These are phyloP conservation scores for Lasioglossum figueresi DNA, from an alignment of 2,888 invertebrate genomes.

Conservation along the genomic window DNA sequence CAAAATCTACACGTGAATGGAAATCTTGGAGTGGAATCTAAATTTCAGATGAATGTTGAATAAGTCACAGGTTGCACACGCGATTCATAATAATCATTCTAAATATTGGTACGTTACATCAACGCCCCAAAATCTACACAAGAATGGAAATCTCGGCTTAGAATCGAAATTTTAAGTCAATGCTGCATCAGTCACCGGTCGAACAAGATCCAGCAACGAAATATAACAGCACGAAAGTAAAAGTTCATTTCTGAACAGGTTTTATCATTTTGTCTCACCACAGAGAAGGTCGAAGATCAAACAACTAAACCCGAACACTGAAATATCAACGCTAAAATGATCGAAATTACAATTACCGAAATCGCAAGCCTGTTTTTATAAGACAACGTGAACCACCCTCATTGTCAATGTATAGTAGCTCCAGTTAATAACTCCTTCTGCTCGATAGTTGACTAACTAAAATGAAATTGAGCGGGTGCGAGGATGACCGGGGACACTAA, in stretches of 20 bases:
- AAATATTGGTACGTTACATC: neutral
- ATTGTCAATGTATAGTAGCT: neutral
- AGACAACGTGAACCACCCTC: neutral
- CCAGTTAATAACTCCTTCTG: neutral
- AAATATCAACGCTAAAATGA: neutral
- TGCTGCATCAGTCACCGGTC: neutral
- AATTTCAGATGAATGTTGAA: neutral
- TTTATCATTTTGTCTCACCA: neutral
- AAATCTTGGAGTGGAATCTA: neutral
- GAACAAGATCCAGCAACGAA: neutral
- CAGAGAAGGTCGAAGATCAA: no score
- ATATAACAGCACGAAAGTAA: neutral
- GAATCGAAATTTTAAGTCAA: neutral
- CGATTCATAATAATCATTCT: neutral
- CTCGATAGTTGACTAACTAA: neutral
- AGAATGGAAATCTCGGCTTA: neutral
- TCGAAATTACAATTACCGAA: no score
- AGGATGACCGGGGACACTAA: neutral
- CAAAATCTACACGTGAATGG: neutral
- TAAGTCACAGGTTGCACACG: neutral
- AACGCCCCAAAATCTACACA: neutral
- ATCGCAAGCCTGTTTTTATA: neutral
- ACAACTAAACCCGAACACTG: accelerated
- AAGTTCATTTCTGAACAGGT: neutral
- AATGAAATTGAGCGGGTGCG: neutral